Evolutionary conservation across 1,140 invertebrate genomes (phyloP).

Genomic region (Drosophila watanabei): DNA sequence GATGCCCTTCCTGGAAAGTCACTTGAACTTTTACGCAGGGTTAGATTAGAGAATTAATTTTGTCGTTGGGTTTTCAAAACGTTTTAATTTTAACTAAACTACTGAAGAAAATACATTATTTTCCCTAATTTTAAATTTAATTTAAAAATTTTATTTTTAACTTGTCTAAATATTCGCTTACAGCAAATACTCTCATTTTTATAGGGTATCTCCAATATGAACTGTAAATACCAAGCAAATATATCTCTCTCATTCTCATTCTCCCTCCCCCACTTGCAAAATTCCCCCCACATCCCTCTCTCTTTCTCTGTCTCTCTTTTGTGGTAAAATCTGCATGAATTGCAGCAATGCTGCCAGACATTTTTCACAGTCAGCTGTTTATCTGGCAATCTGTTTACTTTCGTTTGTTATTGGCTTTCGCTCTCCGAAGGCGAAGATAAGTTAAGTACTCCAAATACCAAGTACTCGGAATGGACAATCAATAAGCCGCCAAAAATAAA

Average conservation of each 20-base stretch:
- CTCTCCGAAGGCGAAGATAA: conserved; percentile 23
- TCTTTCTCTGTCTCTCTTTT: background rate
- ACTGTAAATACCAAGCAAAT: conserved; percentile 3
- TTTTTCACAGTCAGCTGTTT: conserved; percentile 63
- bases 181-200: background rate
- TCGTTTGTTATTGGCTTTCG: conserved; percentile 52
- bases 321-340: conserved; percentile 54
- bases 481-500: conserved; percentile 37
- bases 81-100: background rate
- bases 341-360: conserved; percentile 68
- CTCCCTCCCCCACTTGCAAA: background rate
- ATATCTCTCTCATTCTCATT: conserved; percentile 2
- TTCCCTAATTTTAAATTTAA: background rate
- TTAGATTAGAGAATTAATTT: too few species aligned
- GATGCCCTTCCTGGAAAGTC: too few species aligned
- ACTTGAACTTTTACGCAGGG: too few species aligned
- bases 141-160: background rate
- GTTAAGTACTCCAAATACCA: conserved; percentile 28
- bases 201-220: conserved; percentile 1
- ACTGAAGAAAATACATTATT: too few species aligned
- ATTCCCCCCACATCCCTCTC: background rate
- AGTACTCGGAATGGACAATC: conserved; percentile 34
- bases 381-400: conserved; percentile 56
- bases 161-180: background rate
- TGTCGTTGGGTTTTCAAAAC: too few species aligned